Percentiles rank a stretch among this genome's conserved stretches.
These are phyloP conservation scores for Oriolus oriolus DNA, from an alignment of 2,113 vertebrate genomes.

Conservation along the genomic window DNA sequence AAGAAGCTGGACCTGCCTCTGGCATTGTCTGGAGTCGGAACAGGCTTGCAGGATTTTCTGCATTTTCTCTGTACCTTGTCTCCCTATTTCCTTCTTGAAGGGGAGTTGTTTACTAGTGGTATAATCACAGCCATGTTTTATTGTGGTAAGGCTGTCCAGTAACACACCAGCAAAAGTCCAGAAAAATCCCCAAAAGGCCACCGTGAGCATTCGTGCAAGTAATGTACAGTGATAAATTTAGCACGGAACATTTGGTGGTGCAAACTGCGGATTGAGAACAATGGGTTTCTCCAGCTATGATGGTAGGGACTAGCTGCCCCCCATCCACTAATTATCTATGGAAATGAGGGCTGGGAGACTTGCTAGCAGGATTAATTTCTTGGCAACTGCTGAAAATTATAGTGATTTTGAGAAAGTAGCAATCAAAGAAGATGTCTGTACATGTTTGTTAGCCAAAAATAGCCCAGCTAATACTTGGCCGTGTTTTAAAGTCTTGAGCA, in stretches of 20 bases:
- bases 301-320: neutral
- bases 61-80: neutral
- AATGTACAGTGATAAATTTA: slow-evolving; percentile 42
- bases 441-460: slow-evolving; percentile 9
- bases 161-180: neutral
- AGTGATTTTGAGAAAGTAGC: slow-evolving; percentile 23
- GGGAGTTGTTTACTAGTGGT: neutral
- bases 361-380: slow-evolving; percentile 41
- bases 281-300: neutral
- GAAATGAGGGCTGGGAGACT: slow-evolving; percentile 5
- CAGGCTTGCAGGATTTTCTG: neutral
- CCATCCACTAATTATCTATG: slow-evolving; percentile 16
- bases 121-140: slow-evolving; percentile 15
- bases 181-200: slow-evolving; percentile 15
- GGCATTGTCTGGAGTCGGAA: neutral
- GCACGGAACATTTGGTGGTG: slow-evolving; percentile 12
- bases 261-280: slow-evolving; percentile 7
- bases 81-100: neutral
- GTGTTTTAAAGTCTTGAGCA: neutral
- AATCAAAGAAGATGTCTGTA: neutral
- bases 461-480: neutral
- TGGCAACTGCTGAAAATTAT: slow-evolving; percentile 26
- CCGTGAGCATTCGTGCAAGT: neutral
- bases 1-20: neutral
- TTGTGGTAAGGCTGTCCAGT: neutral